Conservation (phyloP, 2,888 invertebrate species). For the Liopterus haemorrhoidalis region DNA sequence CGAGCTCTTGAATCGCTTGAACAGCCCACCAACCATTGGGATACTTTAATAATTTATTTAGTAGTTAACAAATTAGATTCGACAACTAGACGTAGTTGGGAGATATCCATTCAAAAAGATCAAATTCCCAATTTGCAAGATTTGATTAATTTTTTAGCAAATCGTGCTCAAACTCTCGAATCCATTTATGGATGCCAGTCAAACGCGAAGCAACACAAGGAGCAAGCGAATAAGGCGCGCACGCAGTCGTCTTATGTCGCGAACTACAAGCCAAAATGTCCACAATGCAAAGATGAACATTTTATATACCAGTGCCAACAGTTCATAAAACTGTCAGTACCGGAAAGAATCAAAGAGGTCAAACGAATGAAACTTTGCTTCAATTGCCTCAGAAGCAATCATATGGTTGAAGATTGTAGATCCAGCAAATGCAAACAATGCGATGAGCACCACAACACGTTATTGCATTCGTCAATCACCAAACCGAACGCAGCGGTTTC, state of each 20-base stretch:
- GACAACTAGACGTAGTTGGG: slow-evolving; percentile 29
- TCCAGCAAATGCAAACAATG: neutral
- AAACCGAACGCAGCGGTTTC: neutral
- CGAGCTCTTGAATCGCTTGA: slow-evolving; percentile 30
- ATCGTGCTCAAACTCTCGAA: neutral
- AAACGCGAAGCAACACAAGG: neutral
- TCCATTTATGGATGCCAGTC: neutral
- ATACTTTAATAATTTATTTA: slow-evolving; percentile 28
- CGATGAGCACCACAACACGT: neutral
- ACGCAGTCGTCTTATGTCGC: neutral
- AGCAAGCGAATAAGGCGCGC: neutral
- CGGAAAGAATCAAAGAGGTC: slow-evolving; percentile 2
- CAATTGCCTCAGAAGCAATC: slow-evolving; percentile 1
- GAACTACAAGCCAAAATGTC: neutral
- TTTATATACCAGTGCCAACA: neutral
- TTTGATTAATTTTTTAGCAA: slow-evolving; percentile 1
- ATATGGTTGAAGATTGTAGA: neutral
- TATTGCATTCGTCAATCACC: neutral
- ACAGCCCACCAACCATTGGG: slow-evolving; percentile 31
- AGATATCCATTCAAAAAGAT: slow-evolving; percentile 6
- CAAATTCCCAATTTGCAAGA: slow-evolving; percentile 4
- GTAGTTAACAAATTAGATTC: slow-evolving; percentile 27
- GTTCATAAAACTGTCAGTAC: slow-evolving; percentile 3
- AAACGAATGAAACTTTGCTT: slow-evolving; percentile 4
- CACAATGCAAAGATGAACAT: slow-evolving; percentile 6